These are phyloP conservation scores for Hoplostethus mediterraneus DNA, from an alignment of 2,797 vertebrate species.

Conservation along the genomic window DNA sequence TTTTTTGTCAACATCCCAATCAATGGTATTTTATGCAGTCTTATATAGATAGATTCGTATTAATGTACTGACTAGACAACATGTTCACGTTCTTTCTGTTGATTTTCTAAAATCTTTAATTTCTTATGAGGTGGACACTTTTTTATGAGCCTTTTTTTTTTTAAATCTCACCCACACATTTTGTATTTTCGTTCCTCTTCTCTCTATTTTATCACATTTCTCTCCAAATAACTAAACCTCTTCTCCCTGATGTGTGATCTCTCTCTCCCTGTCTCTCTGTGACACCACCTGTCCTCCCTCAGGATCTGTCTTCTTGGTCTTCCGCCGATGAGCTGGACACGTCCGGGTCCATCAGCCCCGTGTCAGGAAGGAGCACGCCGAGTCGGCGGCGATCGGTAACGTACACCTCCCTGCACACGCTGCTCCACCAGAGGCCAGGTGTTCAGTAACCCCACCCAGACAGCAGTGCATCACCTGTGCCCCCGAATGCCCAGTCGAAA, in stretches of 20 bases:
- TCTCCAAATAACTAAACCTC: background rate
- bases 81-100: no score
- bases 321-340: conserved; percentile 97
- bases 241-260: background rate
- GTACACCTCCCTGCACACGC: conserved; percentile 52
- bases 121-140: no score
- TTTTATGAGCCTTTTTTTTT: no score
- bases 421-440: conserved; percentile 45
- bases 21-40: no score
- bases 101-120: no score
- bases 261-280: background rate
- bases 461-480: conserved; percentile 64
- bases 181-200: background rate
- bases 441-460: conserved; percentile 51
- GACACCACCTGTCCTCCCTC: conserved; percentile 7
- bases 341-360: conserved; percentile 94
- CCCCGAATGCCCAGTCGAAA: conserved; percentile 70
- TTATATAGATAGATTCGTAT: no score
- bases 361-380: conserved; percentile 93
- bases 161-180: no score
- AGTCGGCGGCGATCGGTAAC: conserved; percentile 94
- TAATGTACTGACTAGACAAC: no score
- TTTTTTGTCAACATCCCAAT: no score
- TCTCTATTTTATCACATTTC: background rate
- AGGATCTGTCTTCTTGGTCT: conserved; percentile 98